phyloP scores from a whole-genome alignment of 2,888 invertebrate species.

The Drosophila picticornis region DNA sequence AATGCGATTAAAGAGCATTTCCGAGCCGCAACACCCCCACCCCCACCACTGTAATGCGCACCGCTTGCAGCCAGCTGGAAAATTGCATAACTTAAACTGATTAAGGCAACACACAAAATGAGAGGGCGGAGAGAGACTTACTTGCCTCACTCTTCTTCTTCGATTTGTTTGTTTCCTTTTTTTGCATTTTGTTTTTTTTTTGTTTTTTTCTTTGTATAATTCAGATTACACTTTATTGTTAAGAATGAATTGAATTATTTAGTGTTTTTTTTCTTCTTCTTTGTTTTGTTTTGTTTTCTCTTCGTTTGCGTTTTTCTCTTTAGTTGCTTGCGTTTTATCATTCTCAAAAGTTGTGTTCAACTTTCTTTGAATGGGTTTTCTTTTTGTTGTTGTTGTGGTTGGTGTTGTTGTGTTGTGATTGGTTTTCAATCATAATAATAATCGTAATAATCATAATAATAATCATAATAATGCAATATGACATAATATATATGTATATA shows the following conservation, averaged over 20 bases:
- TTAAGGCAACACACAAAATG: slow-evolving; percentile 18
- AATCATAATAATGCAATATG: slow-evolving; percentile 71
- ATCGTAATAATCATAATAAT: slow-evolving; percentile 44
- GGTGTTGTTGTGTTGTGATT: slow-evolving; percentile 54
- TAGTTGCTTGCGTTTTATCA: slow-evolving; percentile 43
- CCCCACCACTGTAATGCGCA: neutral
- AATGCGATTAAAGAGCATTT: slow-evolving; percentile 6
- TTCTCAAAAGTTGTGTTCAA: slow-evolving; percentile 54
- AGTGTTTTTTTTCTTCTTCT: slow-evolving; percentile 50
- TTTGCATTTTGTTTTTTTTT: slow-evolving; percentile 30
- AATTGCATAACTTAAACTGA: slow-evolving; percentile 33
- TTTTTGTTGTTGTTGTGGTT: slow-evolving; percentile 49
- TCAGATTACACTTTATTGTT: slow-evolving; percentile 83
- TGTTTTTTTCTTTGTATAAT: slow-evolving; percentile 68
- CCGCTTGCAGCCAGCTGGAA: slow-evolving; percentile 15
- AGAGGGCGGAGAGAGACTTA: slow-evolving; percentile 2
- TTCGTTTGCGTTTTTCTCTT: slow-evolving; percentile 39
- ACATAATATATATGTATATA: slow-evolving; percentile 53
- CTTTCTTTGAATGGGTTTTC: slow-evolving; percentile 28
- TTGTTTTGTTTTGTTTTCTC: slow-evolving; percentile 44
- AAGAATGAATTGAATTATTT: slow-evolving; percentile 84
- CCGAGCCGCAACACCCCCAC: neutral
- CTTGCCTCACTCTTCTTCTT: slow-evolving; percentile 17
- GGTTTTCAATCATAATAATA: slow-evolving; percentile 45
- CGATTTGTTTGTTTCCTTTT: slow-evolving; percentile 23